These are phyloP conservation scores for Lasioglossum vierecki DNA, from an alignment of 2,888 invertebrate genomes.

Conservation along the genomic window DNA sequence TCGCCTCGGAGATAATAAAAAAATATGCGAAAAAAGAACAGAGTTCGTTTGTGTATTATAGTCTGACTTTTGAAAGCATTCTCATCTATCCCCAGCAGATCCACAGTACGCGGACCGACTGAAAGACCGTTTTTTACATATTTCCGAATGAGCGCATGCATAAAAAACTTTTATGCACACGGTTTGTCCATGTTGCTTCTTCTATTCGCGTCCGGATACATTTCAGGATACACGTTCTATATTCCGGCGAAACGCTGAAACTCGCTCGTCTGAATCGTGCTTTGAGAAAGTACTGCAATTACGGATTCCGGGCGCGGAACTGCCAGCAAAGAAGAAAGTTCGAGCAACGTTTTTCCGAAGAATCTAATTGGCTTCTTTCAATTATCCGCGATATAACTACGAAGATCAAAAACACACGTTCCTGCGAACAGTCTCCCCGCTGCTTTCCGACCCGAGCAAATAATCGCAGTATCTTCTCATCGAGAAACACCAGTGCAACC, in stretches of 20 bases:
- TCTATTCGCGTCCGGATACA: not conserved
- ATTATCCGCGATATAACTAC: not conserved
- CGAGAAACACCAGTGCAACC: not conserved
- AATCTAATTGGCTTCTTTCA: not conserved
- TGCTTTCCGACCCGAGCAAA: not conserved
- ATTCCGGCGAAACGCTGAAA: not conserved
- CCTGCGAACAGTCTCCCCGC: not conserved
- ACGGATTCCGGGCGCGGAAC: not conserved
- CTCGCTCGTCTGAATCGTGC: constrained; percentile 14
- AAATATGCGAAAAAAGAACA: not conserved
- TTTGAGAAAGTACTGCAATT: not conserved
- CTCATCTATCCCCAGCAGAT: not conserved
- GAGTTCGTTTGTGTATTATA: not conserved
- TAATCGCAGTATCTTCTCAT: not conserved
- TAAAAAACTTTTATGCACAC: not conserved
- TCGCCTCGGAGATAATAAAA: not conserved
- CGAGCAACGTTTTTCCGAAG: not conserved
- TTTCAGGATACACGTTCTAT: not conserved
- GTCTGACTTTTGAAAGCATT: not conserved
- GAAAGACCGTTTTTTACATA: not conserved
- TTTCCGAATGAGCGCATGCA: not conserved
- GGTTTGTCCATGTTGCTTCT: not conserved
- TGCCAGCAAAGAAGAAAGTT: not conserved
- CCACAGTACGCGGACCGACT: not conserved
- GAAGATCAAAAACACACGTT: not conserved